phyloP scores from a whole-genome alignment of 2,797 vertebrate species.

The Triplophysa bombifrons region DNA sequence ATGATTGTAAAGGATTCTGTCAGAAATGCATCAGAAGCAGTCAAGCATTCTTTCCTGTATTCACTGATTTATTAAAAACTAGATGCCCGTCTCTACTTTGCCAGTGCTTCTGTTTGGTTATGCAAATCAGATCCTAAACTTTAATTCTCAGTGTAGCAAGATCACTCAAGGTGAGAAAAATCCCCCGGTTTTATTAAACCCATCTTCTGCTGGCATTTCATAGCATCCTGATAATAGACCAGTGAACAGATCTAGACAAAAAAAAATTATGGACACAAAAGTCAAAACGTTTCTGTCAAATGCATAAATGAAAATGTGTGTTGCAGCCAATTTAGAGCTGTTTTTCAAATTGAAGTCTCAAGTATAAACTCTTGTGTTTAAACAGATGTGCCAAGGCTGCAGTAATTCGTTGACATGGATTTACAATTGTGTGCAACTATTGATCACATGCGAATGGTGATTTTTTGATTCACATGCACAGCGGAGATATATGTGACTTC shows the following conservation, averaged over 20 bases:
- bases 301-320: background rate
- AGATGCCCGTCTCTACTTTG: constrained; percentile 24
- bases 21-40: background rate
- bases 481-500: background rate
- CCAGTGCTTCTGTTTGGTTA: constrained; percentile 45
- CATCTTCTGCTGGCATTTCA: constrained; percentile 18
- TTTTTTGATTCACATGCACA: background rate
- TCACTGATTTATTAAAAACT: constrained; percentile 29
- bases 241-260: constrained; percentile 25
- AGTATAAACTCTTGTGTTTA: background rate
- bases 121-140: constrained; percentile 49
- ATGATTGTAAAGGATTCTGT: background rate
- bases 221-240: constrained; percentile 7
- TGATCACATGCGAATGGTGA: background rate
- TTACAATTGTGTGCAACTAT: background rate
- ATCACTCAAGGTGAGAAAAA: constrained; percentile 43
- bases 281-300: background rate
- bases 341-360: background rate
- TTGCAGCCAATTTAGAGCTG: background rate
- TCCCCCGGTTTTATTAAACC: constrained; percentile 52
- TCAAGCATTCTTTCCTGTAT: background rate
- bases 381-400: background rate
- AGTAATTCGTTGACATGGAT: background rate
- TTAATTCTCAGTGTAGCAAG: constrained; percentile 32
- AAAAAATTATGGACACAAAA: constrained; percentile 8